Conservation (phyloP, 2,797 vertebrate genomes). For the Tangara arthus region DNA sequence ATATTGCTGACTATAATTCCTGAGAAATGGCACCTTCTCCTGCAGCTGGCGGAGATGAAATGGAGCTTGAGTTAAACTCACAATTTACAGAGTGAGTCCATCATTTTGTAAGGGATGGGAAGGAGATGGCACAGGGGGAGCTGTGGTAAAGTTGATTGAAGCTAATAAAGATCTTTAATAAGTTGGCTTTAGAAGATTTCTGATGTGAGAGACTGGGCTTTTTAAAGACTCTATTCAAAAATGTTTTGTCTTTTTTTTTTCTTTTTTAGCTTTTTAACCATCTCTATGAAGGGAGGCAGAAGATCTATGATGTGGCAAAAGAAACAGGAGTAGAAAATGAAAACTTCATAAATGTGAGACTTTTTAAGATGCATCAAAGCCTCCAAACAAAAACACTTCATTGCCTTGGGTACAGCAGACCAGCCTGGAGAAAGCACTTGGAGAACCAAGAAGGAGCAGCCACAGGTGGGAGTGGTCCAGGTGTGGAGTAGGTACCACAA, state of each 20-base stretch:
- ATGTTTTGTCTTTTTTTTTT: neutral
- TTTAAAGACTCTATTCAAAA: neutral
- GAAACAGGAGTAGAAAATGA: neutral
- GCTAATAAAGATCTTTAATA: neutral
- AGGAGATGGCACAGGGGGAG: neutral
- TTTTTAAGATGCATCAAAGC: neutral
- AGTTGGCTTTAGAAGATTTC: neutral
- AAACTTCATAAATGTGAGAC: neutral
- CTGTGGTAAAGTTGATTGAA: neutral
- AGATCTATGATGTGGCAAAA: neutral
- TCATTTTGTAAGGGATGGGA: neutral
- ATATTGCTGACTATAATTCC: neutral
- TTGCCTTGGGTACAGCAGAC: neutral
- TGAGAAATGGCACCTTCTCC: slow-evolving; percentile 34
- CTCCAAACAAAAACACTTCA: neutral
- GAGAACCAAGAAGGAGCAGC: rapidly evolving
- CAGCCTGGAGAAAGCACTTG: neutral
- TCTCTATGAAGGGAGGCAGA: neutral
- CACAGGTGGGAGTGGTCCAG: neutral
- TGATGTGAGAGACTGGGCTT: neutral
- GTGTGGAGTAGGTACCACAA: no score
- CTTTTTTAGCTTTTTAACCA: neutral
- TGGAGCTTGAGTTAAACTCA: neutral
- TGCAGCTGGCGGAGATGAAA: neutral
- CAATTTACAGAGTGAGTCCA: neutral